Evolutionary conservation across 1,140 invertebrate species (phyloP), one percentile per base, ranked within the genome.

Genomic region (Zaprionus kolodkinae): DNA sequence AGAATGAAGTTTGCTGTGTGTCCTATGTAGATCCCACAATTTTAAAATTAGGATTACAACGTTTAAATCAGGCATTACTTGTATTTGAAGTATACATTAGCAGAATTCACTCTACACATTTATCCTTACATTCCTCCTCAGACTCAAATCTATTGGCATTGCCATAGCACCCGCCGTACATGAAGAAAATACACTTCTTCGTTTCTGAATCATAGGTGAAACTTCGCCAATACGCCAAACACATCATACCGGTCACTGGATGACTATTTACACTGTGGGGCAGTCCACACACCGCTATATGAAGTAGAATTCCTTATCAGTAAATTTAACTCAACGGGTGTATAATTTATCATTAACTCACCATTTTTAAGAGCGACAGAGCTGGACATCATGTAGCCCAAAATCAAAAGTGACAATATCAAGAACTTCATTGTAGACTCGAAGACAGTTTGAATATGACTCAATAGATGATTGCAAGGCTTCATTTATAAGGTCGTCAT

Each of bases 161-260:
- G 12, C 52, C 52, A 0, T 0, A 0, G 25, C 52, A 55, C 52
- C 2, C 52, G 1, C 21, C 21, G 21, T 21, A 21, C 2, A 21
- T 21, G 25, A n/a, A 3, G n/a, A n/a, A n/a, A 6, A 54, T 1
- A 5, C 50, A 54, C 13, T 56, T 15, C 2, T 56, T 56, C 0
- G 3, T 21, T 21, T 21, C 9, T 6, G 45, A 50, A 21, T 21
- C 45, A 17, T 50, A 50, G 17, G 6, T 9, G 1, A 2, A 43
- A 3, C n/a, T n/a, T 6, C 6, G n/a, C 2, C 11, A 0, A 0
- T n/a, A 6, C 0, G n/a, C 40, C 0, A n/a, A n/a, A n/a, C n/a
- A n/a, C n/a, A n/a, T n/a, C n/a, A n/a, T n/a, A n/a, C n/a, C n/a
- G n/a, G n/a, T n/a, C n/a, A n/a, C n/a, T n/a, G n/a, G n/a, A n/a